Conservation (phyloP, 2,888 invertebrate genomes). For the Rapana venosa region DNA sequence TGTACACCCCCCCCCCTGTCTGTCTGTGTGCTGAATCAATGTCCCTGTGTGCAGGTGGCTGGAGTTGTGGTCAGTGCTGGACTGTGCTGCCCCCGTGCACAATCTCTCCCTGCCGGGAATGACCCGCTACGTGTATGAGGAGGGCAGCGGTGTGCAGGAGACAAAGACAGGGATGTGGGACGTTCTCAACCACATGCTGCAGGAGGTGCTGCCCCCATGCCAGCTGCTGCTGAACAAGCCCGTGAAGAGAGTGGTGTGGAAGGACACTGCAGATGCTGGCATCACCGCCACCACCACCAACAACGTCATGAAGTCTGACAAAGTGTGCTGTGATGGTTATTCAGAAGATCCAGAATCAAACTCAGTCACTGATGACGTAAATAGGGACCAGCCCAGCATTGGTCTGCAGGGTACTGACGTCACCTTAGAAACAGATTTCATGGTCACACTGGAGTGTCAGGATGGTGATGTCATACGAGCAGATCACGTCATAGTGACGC, state of each 20-base stretch:
- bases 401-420: not conserved
- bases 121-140: conserved; percentile 27
- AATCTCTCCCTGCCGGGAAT: conserved; percentile 1
- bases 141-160: conserved; percentile 31
- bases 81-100: not conserved
- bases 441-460: conserved; percentile 27
- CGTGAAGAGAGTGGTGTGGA: conserved; percentile 20
- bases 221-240: conserved; percentile 27
- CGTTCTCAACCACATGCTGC: conserved; percentile 10
- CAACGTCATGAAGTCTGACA: not conserved
- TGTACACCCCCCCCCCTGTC: too few relatives aligned
- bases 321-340: not conserved
- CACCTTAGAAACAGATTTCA: not conserved
- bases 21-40: not conserved
- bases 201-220: conserved; percentile 1
- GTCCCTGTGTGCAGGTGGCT: conserved; percentile 25
- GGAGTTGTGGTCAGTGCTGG: conserved; percentile 31
- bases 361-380: not conserved
- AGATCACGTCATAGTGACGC: conserved; percentile 37
- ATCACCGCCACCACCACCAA: not conserved
- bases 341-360: not conserved
- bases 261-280: not conserved
- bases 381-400: not conserved
- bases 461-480: conserved; percentile 28
- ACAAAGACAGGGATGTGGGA: conserved; percentile 25